Percentiles rank a stretch among this genome's conserved stretches.
These are phyloP conservation scores for Diabrotica undecimpunctata DNA, from an alignment of 1,140 invertebrate genomes.

Conservation along the genomic window DNA sequence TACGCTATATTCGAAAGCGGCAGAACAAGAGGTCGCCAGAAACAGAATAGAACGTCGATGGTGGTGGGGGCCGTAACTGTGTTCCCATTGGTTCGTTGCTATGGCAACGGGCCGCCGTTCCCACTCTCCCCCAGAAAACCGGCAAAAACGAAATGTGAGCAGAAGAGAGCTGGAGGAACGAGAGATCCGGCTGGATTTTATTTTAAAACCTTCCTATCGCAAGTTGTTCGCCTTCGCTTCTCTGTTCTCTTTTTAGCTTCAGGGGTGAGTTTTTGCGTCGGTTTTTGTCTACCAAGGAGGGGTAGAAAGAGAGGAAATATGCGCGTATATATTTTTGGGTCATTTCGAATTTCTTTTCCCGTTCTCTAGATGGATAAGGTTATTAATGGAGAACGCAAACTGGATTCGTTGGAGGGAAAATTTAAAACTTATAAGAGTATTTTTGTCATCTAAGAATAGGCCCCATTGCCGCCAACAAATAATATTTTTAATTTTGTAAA, in stretches of 20 bases:
- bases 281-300: constrained; percentile 24
- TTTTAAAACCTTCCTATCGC: constrained; percentile 35
- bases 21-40: constrained; percentile 8
- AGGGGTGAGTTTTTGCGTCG: constrained; percentile 29
- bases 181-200: constrained; percentile 30
- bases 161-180: constrained; percentile 32
- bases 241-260: constrained; percentile 30
- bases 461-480: too few species aligned
- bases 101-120: constrained; percentile 36
- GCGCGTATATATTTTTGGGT: constrained; percentile 41
- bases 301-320: constrained; percentile 8
- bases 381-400: constrained; percentile 42
- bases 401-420: constrained; percentile 29
- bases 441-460: too few species aligned
- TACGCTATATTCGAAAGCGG: constrained; percentile 3
- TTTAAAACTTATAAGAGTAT: constrained; percentile 33
- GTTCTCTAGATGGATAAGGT: constrained; percentile 27
- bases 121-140: constrained; percentile 27
- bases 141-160: constrained; percentile 45
- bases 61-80: constrained; percentile 10
- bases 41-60: background rate
- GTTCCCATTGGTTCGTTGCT: constrained; percentile 38
- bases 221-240: constrained; percentile 15
- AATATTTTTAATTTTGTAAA: background rate
- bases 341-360: constrained; percentile 36